These are phyloP conservation scores for Pantherophis guttatus DNA, from an alignment of 2,113 vertebrate species.

Conservation along the genomic window DNA sequence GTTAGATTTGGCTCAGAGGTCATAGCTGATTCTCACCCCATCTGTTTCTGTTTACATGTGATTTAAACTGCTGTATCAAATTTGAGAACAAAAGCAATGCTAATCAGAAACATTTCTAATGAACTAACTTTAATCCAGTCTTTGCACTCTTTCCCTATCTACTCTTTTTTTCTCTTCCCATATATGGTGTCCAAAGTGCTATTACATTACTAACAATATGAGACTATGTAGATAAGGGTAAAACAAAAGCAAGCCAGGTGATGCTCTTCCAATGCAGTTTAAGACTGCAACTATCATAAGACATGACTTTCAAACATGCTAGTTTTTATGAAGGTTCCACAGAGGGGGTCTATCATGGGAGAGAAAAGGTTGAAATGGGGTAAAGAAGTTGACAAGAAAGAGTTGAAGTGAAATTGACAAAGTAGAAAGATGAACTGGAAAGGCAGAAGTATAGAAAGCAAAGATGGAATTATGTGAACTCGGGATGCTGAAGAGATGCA, in stretches of 20 bases:
- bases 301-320: neutral
- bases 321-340: neutral
- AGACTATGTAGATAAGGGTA: neutral
- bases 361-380: neutral
- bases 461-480: neutral
- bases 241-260: neutral
- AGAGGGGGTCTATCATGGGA: neutral
- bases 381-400: neutral
- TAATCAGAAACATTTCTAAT: slow-evolving; percentile 11
- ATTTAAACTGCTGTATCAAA: slow-evolving; percentile 4
- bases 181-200: neutral
- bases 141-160: neutral
- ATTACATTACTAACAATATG: neutral
- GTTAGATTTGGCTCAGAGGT: slow-evolving; percentile 6
- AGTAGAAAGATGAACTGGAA: neutral
- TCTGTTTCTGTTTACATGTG: slow-evolving; percentile 26
- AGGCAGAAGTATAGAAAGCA: neutral
- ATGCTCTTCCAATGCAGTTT: neutral
- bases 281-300: neutral
- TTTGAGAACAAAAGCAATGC: slow-evolving; percentile 16
- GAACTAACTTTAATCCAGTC: slow-evolving; percentile 15
- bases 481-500: neutral
- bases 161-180: neutral
- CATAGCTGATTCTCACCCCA: slow-evolving; percentile 11
- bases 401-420: neutral